Evolutionary conservation across 2,888 invertebrate species (phyloP), one percentile per base, ranked within the genome.

Genomic region (Pandemis heparana): DNA sequence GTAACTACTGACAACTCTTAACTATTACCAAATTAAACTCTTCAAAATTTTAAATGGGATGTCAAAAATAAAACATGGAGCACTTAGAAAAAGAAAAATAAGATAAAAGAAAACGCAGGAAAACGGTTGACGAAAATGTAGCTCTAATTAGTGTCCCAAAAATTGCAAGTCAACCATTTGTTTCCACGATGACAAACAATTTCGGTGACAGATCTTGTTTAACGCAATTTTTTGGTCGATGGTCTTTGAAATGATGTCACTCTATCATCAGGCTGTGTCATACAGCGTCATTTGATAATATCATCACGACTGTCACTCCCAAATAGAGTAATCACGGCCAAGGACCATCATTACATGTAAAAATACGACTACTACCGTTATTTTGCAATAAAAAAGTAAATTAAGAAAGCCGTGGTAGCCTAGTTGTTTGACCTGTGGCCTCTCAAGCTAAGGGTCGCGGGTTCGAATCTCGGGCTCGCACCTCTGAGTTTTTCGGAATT

Each of bases 291-390:
- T 23, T 23, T 56, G 12, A 56, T 56, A 56, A 23, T 23, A 10
- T 23, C 12, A 56, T 56, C 56, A 56, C 56, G 56, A 56, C 5
- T 56, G 12, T 53, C 53, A 53, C 53, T 53, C 53, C 53, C 16
- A 53, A 53, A 53, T 18, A 18, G 9, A 18, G 53, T 9, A 8
- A 18, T 53, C 18, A 18, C 18, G 53, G 53, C 14, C 8, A 53
- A 8, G 16, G 9, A 53, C 18, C 9, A 18, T 16, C 53, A 18
- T 53, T 51, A 53, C 51, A n/a, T 7, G 51, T 16, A 4, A 48
- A 14, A 48, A 48, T 7, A 53, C 7, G 53, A n/a, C 3, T 53
- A n/a, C 14, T 18, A 53, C 53, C 53, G 53, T 53, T 53, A 53
- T 9, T 53, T 18, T 51, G 16, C 5, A 16, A 9, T 9, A n/a